Percentiles rank a stretch among this genome's conserved stretches.
These are phyloP conservation scores for Anguilla anguilla DNA, from an alignment of 2,797 vertebrate genomes.

Conservation along the genomic window DNA sequence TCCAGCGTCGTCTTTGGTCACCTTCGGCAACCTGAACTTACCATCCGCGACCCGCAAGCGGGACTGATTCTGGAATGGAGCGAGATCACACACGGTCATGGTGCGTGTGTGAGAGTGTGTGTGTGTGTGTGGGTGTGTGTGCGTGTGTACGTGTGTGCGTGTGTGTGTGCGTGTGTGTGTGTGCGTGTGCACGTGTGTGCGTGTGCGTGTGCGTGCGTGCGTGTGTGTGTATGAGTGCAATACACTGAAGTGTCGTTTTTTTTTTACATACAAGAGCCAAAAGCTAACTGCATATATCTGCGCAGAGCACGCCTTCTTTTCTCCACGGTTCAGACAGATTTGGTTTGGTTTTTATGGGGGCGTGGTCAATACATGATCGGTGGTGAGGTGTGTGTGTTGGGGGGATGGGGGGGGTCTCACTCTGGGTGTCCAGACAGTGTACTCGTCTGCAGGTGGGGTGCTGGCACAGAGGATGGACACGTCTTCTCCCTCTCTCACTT, in stretches of 20 bases:
- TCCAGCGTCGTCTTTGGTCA: background rate
- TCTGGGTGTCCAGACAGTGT: background rate
- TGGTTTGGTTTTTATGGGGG: background rate
- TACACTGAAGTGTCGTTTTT: slow-evolving; percentile 7
- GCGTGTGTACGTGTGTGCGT: too few relatives aligned
- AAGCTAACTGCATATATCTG: background rate
- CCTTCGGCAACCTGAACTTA: background rate
- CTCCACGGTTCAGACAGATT: background rate
- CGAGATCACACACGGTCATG: background rate
- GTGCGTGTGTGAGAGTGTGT: slow-evolving; percentile 44
- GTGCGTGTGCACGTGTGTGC: too few relatives aligned
- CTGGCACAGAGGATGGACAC: background rate
- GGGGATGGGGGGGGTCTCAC: background rate
- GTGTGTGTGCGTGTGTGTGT: too few relatives aligned
- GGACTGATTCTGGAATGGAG: background rate
- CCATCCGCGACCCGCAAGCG: background rate
- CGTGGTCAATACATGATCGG: background rate
- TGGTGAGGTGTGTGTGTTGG: background rate
- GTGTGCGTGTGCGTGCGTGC: too few relatives aligned
- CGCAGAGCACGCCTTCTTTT: background rate
- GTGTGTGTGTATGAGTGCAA: background rate
- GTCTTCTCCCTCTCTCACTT: background rate
- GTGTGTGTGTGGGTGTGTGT: too few relatives aligned
- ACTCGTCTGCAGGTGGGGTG: background rate
- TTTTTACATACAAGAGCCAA: slow-evolving; percentile 2